phyloP scores from a whole-genome alignment of 1,140 invertebrate species.

The Colletes gigas region DNA sequence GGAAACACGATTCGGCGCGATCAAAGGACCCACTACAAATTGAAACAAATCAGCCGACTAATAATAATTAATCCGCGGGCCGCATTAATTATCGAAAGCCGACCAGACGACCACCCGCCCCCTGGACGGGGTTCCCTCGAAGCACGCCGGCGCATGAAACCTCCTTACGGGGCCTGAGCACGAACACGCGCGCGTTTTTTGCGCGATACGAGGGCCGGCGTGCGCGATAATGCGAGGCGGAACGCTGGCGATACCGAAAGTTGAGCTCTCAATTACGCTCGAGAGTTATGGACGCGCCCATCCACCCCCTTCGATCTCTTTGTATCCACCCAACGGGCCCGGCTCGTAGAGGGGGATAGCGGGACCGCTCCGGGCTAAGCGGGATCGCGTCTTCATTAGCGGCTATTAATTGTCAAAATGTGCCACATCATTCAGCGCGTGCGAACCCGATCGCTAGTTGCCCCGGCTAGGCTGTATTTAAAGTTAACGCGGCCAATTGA shows the following conservation, averaged over 20 bases:
- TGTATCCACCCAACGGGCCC: slow-evolving; percentile 8
- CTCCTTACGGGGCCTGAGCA: slow-evolving; percentile 11
- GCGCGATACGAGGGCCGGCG: slow-evolving; percentile 53
- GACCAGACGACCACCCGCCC: background rate
- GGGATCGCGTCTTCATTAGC: slow-evolving; percentile 77
- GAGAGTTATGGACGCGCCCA: slow-evolving; percentile 74
- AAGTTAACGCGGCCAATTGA: slow-evolving; percentile 57
- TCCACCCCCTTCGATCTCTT: slow-evolving; percentile 26
- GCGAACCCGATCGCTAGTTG: slow-evolving; percentile 27
- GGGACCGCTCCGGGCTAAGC: slow-evolving; percentile 60
- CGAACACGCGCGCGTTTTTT: slow-evolving; percentile 46
- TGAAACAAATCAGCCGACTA: slow-evolving; percentile 79
- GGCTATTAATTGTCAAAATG: slow-evolving; percentile 77
- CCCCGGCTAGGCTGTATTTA: slow-evolving; percentile 39
- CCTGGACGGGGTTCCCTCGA: background rate
- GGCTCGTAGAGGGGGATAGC: background rate
- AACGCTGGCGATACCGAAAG: slow-evolving; percentile 54
- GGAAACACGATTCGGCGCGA: slow-evolving; percentile 75
- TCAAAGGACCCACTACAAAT: slow-evolving; percentile 77
- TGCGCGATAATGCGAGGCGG: slow-evolving; percentile 36
- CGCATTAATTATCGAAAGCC: slow-evolving; percentile 73
- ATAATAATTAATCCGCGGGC: slow-evolving; percentile 79
- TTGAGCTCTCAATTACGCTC: slow-evolving; percentile 80
- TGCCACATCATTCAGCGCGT: slow-evolving; percentile 74
- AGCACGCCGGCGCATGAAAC: background rate